Base-by-base conservation (phyloP, 2,797 vertebrate species). In the Xiphophorus birchmanni region DNA sequence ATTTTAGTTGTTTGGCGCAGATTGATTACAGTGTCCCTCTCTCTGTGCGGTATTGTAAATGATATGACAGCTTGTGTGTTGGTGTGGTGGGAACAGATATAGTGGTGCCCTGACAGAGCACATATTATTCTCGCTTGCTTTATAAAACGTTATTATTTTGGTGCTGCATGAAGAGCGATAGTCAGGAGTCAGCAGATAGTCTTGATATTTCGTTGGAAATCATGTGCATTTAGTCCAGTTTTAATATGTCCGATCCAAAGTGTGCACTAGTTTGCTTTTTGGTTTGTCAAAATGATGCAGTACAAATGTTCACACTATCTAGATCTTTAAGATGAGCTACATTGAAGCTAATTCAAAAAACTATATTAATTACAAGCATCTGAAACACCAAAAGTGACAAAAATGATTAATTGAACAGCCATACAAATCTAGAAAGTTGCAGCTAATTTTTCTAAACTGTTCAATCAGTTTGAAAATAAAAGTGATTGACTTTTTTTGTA, bases 1-100 rank as follows among this genome's bases (percentile, higher is more conserved):
- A 95, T 96, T 96, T 96, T 92, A 89, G 94, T 91, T 88, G 92
- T 95, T 95, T 92, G 93, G 91, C 91, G 87, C 93, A 94, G 94
- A 90, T 94, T 86, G 92, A 91, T 94, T 77, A 80, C 87, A 84
- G 84, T 60, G 86, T 44, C 67, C 5, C 78, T 79, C 86, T 26
- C 83, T 56, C 83, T 82, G 52, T 82, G 85, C 86, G 90, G 83
- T 82, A 81, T 83, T 92, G 95, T 91, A 95, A 95, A 91, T 75
- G 93, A 95, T 95, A 93, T 84, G 90, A 89, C 85, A 85, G 87
- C 86, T 86, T 90, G 89, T 88, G 79, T 93, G 87, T 84, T 89
- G 86, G 88, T 87, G 82, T 82, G 91, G 84, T 88, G 88, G 89
- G 78, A 88, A 78, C 69, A 73, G 44, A 73, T 89, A 82, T 88